Conservation (phyloP, 2,113 vertebrate species). For the Rafetus swinhoei region DNA sequence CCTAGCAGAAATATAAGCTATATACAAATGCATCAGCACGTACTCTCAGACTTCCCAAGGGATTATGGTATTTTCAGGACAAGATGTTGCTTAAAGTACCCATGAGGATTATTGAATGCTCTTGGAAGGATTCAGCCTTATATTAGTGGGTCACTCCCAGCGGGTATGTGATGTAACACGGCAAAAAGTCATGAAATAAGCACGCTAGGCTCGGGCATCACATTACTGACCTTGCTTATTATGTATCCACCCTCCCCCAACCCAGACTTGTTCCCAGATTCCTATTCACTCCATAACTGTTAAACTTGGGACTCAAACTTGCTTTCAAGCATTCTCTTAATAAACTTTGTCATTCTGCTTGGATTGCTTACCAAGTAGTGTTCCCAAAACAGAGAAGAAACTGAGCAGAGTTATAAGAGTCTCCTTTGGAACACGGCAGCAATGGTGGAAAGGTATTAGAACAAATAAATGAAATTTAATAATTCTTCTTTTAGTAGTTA, state of each 20-base stretch:
- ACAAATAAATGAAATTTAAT: neutral
- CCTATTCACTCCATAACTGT: too few relatives aligned
- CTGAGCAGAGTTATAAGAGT: neutral
- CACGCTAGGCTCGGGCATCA: too few relatives aligned
- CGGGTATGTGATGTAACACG: too few relatives aligned
- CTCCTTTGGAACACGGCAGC: neutral
- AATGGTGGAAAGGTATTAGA: neutral
- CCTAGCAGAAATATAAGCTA: neutral
- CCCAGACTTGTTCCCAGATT: too few relatives aligned
- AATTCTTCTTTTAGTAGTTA: neutral
- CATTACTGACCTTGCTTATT: too few relatives aligned
- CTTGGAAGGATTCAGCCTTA: conserved; percentile 46
- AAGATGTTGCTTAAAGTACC: conserved; percentile 50
- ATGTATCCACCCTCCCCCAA: too few relatives aligned
- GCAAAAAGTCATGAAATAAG: too few relatives aligned
- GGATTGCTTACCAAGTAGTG: conserved; percentile 16
- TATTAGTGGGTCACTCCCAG: too few relatives aligned
- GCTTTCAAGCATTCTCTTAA: too few relatives aligned
- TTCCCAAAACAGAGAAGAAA: conserved; percentile 23
- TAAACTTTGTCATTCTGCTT: conserved; percentile 18
- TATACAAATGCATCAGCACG: neutral
- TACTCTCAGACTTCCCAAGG: conserved; percentile 37
- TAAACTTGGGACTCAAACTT: too few relatives aligned
- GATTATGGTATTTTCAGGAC: conserved; percentile 43
- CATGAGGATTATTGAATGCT: conserved; percentile 26